Conservation (phyloP, 2,113 vertebrate species). For the Cynoglossus semilaevis region DNA sequence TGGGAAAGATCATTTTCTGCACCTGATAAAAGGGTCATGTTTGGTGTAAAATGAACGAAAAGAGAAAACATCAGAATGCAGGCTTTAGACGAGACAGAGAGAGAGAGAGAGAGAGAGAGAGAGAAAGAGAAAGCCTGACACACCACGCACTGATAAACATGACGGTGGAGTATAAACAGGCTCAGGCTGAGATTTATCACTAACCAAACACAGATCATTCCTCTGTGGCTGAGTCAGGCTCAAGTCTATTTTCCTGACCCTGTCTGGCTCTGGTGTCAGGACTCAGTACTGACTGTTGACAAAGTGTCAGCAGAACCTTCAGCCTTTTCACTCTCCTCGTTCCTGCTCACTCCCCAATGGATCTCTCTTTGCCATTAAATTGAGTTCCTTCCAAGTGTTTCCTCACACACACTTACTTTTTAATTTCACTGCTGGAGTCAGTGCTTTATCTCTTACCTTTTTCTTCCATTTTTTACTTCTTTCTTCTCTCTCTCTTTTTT, state of each 20-base stretch:
- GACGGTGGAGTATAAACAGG: conserved; percentile 9
- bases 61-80: conserved; percentile 1
- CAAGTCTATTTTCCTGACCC: conserved; percentile 37
- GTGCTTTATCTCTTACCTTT: background rate
- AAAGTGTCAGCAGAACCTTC: conserved; percentile 41
- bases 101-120: background rate
- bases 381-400: conserved; percentile 21
- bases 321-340: conserved; percentile 5
- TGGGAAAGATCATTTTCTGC: conserved; percentile 4
- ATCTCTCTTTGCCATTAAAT: conserved; percentile 9
- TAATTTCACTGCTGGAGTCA: conserved; percentile 1
- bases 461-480: background rate
- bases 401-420: conserved; percentile 5
- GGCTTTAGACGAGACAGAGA: background rate
- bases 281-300: conserved; percentile 51
- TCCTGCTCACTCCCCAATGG: conserved; percentile 1
- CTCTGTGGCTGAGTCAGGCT: conserved; percentile 51
- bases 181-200: conserved; percentile 40
- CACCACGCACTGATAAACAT: conserved; percentile 23
- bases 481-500: background rate
- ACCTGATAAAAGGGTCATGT: conserved; percentile 28
- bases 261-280: conserved; percentile 40
- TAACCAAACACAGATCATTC: conserved; percentile 49
- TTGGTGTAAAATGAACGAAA: conserved; percentile 11
- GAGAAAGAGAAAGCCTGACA: background rate